Percentiles rank a stretch among this genome's conserved stretches.
These are phyloP conservation scores for Palaemon carinicauda DNA, from an alignment of 1,140 invertebrate species.

Conservation along the genomic window DNA sequence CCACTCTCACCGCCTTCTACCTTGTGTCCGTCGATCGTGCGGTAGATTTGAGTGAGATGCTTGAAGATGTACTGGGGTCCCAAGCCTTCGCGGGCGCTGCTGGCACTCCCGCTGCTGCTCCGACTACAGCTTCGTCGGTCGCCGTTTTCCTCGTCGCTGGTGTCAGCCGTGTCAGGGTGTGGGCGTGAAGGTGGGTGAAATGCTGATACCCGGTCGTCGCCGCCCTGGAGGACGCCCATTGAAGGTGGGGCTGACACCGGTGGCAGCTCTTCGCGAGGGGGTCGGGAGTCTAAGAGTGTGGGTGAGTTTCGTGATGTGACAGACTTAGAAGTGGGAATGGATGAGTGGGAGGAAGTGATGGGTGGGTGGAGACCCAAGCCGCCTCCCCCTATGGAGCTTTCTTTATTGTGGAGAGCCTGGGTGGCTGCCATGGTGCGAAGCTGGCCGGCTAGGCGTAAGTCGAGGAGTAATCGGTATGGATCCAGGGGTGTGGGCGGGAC, in stretches of 20 bases:
- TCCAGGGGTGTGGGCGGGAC: slow-evolving; percentile 57
- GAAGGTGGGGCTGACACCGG: slow-evolving; percentile 15
- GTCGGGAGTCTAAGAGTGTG: slow-evolving; percentile 29
- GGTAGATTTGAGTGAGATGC: slow-evolving; percentile 58
- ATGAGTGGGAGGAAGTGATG: slow-evolving; percentile 33
- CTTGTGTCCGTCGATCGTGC: slow-evolving; percentile 56
- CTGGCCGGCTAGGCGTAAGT: slow-evolving; percentile 56
- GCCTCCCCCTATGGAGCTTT: slow-evolving; percentile 6
- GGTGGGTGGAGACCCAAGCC: slow-evolving; percentile 24
- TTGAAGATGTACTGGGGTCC: slow-evolving; percentile 59
- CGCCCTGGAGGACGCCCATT: slow-evolving; percentile 45
- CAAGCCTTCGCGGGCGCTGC: slow-evolving; percentile 54
- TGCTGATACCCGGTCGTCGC: slow-evolving; percentile 53
- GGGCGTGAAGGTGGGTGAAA: slow-evolving; percentile 56
- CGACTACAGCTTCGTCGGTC: slow-evolving; percentile 48
- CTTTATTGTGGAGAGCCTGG: slow-evolving; percentile 46
- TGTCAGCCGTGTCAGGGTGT: slow-evolving; percentile 46
- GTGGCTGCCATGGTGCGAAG: slow-evolving; percentile 56
- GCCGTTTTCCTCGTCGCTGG: slow-evolving; percentile 56
- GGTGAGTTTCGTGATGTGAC: slow-evolving; percentile 28
- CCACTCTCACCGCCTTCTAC: slow-evolving; percentile 27
- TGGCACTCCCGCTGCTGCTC: slow-evolving; percentile 55
- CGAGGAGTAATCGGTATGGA: slow-evolving; percentile 57
- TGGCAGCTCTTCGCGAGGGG: slow-evolving; percentile 47
- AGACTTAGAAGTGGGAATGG: slow-evolving; percentile 26